A percentile compares a stretch with the other conserved stretches of the same genome.
These are phyloP conservation scores for Drosophila auraria DNA, from an alignment of 1,140 invertebrate species.

Conservation along the genomic window DNA sequence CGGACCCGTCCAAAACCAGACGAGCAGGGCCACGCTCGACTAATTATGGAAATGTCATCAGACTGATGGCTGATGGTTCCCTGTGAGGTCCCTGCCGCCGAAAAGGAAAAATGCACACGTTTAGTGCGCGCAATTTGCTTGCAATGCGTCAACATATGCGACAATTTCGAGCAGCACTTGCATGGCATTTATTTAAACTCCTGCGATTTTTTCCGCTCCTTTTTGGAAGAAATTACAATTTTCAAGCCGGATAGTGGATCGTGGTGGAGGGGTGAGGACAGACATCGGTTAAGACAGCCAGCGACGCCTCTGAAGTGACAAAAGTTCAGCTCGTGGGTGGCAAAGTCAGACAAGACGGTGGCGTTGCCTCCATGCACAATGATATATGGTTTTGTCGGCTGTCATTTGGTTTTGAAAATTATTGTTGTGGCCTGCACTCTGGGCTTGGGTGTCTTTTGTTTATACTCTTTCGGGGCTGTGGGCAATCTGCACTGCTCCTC, in stretches of 20 bases:
- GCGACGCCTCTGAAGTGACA: slow-evolving; percentile 77
- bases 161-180: slow-evolving; percentile 71
- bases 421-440: slow-evolving; percentile 76
- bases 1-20: slow-evolving; percentile 28
- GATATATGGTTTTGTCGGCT: slow-evolving; percentile 81
- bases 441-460: slow-evolving; percentile 50
- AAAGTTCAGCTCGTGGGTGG: slow-evolving; percentile 82
- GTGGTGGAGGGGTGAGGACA: slow-evolving; percentile 27
- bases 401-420: slow-evolving; percentile 82
- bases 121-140: slow-evolving; percentile 75
- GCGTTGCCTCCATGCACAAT: slow-evolving; percentile 66
- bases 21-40: slow-evolving; percentile 70
- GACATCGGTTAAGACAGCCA: slow-evolving; percentile 71
- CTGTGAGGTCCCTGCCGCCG: slow-evolving; percentile 56
- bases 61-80: slow-evolving; percentile 42
- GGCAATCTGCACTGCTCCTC: not conserved
- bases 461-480: slow-evolving; percentile 13
- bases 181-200: slow-evolving; percentile 70
- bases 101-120: slow-evolving; percentile 51
- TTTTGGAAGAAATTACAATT: slow-evolving; percentile 67
- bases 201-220: slow-evolving; percentile 20
- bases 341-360: slow-evolving; percentile 69
- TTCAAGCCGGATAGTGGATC: slow-evolving; percentile 10
- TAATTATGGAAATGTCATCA: slow-evolving; percentile 83
- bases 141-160: slow-evolving; percentile 76